phyloP scores from a whole-genome alignment of 2,113 vertebrate species.

The Athene noctua region DNA sequence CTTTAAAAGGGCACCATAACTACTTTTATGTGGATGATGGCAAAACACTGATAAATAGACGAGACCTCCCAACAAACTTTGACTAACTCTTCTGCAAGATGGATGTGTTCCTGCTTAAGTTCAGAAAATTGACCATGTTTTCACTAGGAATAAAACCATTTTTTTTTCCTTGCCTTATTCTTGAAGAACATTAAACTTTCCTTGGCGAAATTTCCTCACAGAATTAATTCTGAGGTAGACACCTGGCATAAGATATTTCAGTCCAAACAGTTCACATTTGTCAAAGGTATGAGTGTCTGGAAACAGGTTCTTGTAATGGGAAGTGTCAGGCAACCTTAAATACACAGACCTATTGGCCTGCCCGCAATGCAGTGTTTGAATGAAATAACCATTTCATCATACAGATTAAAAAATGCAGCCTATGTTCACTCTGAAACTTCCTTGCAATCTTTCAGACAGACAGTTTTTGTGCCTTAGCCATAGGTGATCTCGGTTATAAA shows the following conservation, averaged over 20 bases:
- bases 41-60: background rate
- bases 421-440: background rate
- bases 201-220: background rate
- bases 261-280: conserved; percentile 1
- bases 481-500: background rate
- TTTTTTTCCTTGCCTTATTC: background rate
- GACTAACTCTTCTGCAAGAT: background rate
- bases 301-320: background rate
- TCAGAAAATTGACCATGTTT: background rate
- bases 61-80: background rate
- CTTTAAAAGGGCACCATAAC: background rate
- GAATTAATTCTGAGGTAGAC: background rate
- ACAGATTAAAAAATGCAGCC: background rate
- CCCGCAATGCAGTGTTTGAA: background rate
- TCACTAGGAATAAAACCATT: background rate
- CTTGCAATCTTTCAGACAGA: background rate
- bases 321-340: conserved; percentile 36
- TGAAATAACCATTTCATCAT: background rate
- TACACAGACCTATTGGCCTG: background rate
- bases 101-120: background rate
- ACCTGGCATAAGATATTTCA: conserved; percentile 12
- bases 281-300: background rate
- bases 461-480: background rate
- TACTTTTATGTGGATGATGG: background rate
- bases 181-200: background rate